A percentile compares a stretch with the other conserved stretches of the same genome.
These are phyloP conservation scores for Junco hyemalis DNA, from an alignment of 2,113 vertebrate genomes.

Conservation along the genomic window DNA sequence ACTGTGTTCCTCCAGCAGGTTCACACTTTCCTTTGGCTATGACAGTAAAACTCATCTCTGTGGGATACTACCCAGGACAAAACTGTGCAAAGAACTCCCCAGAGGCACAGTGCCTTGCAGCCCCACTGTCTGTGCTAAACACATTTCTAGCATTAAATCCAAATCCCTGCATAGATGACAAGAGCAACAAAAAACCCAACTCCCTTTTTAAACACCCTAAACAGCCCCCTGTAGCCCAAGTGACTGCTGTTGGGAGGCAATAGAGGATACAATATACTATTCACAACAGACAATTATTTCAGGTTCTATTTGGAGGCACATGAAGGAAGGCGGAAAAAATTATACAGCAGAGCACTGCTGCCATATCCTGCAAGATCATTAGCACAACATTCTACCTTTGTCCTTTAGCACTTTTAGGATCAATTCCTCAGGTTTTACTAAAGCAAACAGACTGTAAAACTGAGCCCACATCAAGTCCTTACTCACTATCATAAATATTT, in stretches of 20 bases:
- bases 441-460: not conserved
- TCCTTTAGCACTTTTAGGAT: not conserved
- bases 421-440: not conserved
- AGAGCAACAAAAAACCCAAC: not conserved
- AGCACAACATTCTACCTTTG: not conserved
- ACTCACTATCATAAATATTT: not conserved
- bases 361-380: not conserved
- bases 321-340: not conserved
- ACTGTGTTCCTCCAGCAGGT: not conserved
- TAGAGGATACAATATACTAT: not conserved
- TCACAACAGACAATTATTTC: not conserved
- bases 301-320: not conserved
- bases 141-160: not conserved
- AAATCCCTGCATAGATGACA: not conserved
- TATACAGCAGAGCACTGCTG: not conserved
- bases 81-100: not conserved
- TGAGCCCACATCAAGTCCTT: not conserved
- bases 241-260: not conserved
- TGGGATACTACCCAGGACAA: not conserved
- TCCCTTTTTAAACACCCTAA: not conserved
- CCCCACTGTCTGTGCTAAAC: fast-evolving
- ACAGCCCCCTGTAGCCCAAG: not conserved
- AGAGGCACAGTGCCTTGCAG: not conserved
- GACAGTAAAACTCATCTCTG: not conserved
- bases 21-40: not conserved